Evolutionary conservation across 2,888 invertebrate genomes (phyloP).

Genomic region (Cremastinae sp.): DNA sequence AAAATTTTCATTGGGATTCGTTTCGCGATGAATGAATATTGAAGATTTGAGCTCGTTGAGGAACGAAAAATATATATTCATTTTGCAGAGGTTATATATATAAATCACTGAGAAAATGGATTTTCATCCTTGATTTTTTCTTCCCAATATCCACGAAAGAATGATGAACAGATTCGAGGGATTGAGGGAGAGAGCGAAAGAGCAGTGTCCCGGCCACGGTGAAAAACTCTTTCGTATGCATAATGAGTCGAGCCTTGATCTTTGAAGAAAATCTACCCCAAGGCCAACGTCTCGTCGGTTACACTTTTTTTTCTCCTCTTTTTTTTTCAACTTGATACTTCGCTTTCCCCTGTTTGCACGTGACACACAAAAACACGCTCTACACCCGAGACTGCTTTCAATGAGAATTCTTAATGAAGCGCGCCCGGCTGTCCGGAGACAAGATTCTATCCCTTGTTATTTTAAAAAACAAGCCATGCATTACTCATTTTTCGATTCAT

Average conservation of each 20-base stretch:
- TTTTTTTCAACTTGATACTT: not conserved
- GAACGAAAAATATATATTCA: too few relatives aligned
- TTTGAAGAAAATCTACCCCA: constrained; percentile 50
- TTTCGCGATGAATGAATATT: too few relatives aligned
- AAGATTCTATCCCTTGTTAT: not conserved
- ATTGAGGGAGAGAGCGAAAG: not conserved
- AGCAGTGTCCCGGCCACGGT: constrained; percentile 6
- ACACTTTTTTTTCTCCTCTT: constrained; percentile 27
- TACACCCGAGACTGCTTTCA: constrained; percentile 44
- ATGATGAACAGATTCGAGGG: not conserved
- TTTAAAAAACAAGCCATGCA: not conserved
- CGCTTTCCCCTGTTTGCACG: constrained; percentile 39
- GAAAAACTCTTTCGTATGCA: constrained; percentile 1
- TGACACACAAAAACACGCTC: constrained; percentile 25
- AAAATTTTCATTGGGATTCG: too few relatives aligned
- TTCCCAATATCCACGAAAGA: not conserved
- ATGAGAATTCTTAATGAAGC: constrained; percentile 58
- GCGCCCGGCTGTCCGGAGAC: constrained; percentile 31
- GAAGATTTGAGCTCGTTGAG: too few relatives aligned
- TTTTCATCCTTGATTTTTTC: too few relatives aligned
- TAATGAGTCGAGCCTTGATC: constrained; percentile 54
- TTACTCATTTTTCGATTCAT: not conserved
- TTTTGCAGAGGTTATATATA: too few relatives aligned
- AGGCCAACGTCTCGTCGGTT: constrained; percentile 43
- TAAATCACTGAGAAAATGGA: too few relatives aligned